Base-by-base conservation (phyloP, 1,140 invertebrate genomes). In the Caenorhabditis latens region DNA sequence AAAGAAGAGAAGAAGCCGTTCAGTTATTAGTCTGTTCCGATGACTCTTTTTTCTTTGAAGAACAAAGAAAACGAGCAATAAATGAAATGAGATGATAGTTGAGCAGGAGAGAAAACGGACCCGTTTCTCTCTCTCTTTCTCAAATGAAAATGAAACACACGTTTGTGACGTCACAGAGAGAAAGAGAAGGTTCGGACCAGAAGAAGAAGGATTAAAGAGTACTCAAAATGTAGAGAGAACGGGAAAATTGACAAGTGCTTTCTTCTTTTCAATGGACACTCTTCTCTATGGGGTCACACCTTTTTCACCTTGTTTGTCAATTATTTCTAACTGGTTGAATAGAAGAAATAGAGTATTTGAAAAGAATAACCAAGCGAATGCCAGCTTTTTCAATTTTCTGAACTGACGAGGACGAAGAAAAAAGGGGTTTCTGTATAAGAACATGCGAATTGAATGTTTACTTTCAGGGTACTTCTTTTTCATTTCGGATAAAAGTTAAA, bases 91-190 rank as follows among this genome's bases (percentile, higher is more conserved):
- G 40, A 21, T 71, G 65, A 71, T 71, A 71, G 65, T 43, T 43
- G 65, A 40, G 19, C 5, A 24, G 24, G 3, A n/a, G 65, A 21
- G 6, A 21, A 46, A 71, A 48, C 4, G 65, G 65, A n/a, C 16
- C 63, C 63, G 32, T 32, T 46, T 16, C 11, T 46, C 42, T 71
- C 42, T 71, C 24, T 67, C 24, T 42, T 71, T 71, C 65, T 24
- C 24, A 63, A 63, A 63, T 63, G 61, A 63, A 63, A 63, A 63
- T 24, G 61, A 63, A 63, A 71, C 40, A 71, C 65, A 71, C 65
- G 65, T 71, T 43, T 71, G 65, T 71, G 65, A 71, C 65, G 65
- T 71, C 65, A 71, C 40, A 71, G 42, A 14, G 65, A 71, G 65
- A 40, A 46, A 42, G 40, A 71, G 65, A 9, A 42, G 42, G 65